Conservation (phyloP, 2,113 vertebrate genomes). For the Daboia siamensis region DNA sequence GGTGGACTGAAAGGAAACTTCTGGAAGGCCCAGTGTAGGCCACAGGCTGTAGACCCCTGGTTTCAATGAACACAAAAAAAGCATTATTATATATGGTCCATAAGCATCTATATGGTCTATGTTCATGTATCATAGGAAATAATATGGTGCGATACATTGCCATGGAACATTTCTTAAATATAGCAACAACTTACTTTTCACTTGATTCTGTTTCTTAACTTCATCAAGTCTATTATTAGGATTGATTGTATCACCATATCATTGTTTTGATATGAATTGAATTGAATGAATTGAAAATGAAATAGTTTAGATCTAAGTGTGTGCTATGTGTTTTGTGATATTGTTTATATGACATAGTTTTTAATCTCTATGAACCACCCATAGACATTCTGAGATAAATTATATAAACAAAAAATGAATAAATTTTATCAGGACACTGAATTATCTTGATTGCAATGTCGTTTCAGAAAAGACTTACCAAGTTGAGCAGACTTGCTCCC, state of each 20-base stretch:
- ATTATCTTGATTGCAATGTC: not conserved
- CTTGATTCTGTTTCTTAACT: not conserved
- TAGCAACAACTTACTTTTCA: not conserved
- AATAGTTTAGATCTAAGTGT: not conserved
- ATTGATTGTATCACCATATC: not conserved
- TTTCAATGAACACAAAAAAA: not conserved
- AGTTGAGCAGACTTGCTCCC: not conserved
- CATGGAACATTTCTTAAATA: not conserved
- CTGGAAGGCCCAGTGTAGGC: not conserved
- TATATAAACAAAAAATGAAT: not conserved
- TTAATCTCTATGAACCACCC: not conserved
- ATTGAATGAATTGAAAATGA: not conserved
- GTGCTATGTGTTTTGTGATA: not conserved
- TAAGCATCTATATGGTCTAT: not conserved
- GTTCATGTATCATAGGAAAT: not conserved
- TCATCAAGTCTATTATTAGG: not conserved
- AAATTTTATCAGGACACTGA: not conserved
- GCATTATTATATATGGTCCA: not conserved
- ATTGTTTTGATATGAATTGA: not conserved
- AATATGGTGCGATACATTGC: slow-evolving; percentile 1
- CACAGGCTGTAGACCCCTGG: not conserved
- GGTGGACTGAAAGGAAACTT: not conserved
- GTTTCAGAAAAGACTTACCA: not conserved
- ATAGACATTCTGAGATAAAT: not conserved
- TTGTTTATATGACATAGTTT: not conserved